Evolutionary conservation across 2,888 invertebrate species (phyloP).

Genomic region (Beris chalybata): DNA sequence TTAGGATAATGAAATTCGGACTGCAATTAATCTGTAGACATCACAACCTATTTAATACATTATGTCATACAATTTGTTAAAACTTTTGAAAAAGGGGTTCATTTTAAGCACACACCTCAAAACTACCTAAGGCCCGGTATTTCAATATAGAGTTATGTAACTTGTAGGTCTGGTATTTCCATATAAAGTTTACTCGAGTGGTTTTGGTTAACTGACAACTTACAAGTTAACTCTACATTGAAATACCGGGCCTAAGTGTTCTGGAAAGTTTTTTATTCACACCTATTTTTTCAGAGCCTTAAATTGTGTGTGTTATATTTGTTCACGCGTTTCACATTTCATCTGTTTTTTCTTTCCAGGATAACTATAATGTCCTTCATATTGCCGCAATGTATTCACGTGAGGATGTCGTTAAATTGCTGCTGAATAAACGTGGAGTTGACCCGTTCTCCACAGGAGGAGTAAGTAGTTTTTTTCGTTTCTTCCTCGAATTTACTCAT

Average conservation of each 20-base stretch:
- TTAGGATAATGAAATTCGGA: constrained; percentile 18
- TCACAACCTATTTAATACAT: no score
- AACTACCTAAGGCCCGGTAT: no score
- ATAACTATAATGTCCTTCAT: constrained; percentile 93
- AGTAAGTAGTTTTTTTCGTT: constrained; percentile 64
- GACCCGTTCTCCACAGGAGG: constrained; percentile 93
- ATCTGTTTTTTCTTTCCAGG: constrained; percentile 64
- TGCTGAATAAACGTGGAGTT: constrained; percentile 85
- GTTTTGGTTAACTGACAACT: no score
- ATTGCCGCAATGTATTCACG: constrained; percentile 92
- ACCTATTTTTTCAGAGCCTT: not conserved
- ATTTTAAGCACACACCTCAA: not conserved
- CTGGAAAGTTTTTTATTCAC: not conserved
- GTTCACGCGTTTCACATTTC: constrained; percentile 15
- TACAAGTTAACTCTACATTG: no score
- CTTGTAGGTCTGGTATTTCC: no score
- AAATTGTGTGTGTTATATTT: constrained; percentile 7
- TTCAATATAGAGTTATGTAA: no score
- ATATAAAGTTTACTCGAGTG: no score
- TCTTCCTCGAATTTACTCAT: not conserved
- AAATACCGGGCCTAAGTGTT: no score
- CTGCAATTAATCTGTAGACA: no score
- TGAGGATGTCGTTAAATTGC: constrained; percentile 90
- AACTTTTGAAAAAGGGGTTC: no score
- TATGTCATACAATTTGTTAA: no score